Conservation (phyloP, 2,797 vertebrate genomes). For the Ptychobarbus kaznakovi region DNA sequence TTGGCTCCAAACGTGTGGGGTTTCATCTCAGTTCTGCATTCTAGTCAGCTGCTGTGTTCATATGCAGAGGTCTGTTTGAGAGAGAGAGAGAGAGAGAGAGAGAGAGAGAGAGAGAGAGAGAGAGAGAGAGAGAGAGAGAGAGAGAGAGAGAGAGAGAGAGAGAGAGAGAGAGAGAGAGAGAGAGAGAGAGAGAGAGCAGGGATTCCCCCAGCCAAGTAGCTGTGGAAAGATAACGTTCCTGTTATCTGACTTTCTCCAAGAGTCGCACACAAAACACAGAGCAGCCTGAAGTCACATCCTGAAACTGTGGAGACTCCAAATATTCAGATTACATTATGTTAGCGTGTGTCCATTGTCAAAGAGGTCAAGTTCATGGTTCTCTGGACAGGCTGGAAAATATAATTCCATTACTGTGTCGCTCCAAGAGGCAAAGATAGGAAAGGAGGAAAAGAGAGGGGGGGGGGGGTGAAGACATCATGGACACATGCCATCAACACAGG, state of each 20-base stretch:
- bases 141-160: not conserved
- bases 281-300: slow-evolving; percentile 51
- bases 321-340: slow-evolving; percentile 41
- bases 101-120: too few species aligned
- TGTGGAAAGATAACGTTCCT: slow-evolving; percentile 46
- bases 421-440: slow-evolving; percentile 45
- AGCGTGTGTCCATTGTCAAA: slow-evolving; percentile 39
- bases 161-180: slow-evolving; percentile 7
- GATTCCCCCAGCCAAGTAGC: slow-evolving; percentile 34
- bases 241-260: slow-evolving; percentile 54
- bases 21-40: not conserved
- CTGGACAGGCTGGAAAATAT: slow-evolving; percentile 58
- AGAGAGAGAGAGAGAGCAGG: not conserved
- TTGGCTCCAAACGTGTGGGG: not conserved
- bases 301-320: slow-evolving; percentile 18
- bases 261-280: slow-evolving; percentile 44
- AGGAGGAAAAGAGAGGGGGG: slow-evolving; percentile 5
- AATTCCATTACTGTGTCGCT: slow-evolving; percentile 63
- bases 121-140: not conserved
- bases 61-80: slow-evolving; percentile 11
- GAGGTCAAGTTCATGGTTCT: slow-evolving; percentile 48
- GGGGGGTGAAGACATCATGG: slow-evolving; percentile 43
- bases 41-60: not conserved
- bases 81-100: too few species aligned
- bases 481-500: slow-evolving; percentile 36